Evolutionary conservation across 2,797 vertebrate genomes (phyloP), one percentile per base, ranked within the genome.

Genomic region (Lagorchestes hirsutus): DNA sequence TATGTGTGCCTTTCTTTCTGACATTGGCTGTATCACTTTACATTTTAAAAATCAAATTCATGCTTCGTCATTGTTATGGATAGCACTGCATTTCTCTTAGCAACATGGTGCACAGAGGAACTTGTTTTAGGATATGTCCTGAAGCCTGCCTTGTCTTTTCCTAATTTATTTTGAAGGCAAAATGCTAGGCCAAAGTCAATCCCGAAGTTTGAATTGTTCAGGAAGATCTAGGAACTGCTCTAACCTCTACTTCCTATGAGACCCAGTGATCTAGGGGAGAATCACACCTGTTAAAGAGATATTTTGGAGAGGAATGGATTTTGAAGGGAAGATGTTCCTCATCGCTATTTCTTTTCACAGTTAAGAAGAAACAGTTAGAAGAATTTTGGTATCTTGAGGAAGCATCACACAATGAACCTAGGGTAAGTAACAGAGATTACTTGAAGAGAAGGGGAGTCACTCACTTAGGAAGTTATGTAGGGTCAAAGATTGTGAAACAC

Each of bases 141-240:
- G 8, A 91, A 28, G 59, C 34, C 0, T 52, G 1, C 55, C 54
- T 94, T 90, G 4, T 0, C 0, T 54, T 90, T 55, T 92, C 55
- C 27, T 93, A 1, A 31, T 74, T 96, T 55, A 92, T 50, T 54
- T 57, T 95, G 90, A 29, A 92, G 92, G 55, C 96, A 91, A 96
- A 55, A 14, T 46, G 46, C 1, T 28, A 54, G 54, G 6, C 5
- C 91, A 54, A 74, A 94, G 29, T 31, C 94, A 95, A 55, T 0
- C 3, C 13, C 92, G 91, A 92, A 95, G 34, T 67, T 40, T n/a
- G 1, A 93, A 87, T n/a, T 57, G 2, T 90, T 94, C 31, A 54
- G 95, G 55, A 95, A 95, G 94, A 4, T 0, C 34, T 3, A 31
- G 40, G 90, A 22, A 50, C 0, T 62, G 31, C 62, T 93, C 96